A percentile compares a stretch with the other conserved stretches of the same genome.
These are phyloP conservation scores for Eleginops maclovinus DNA, from an alignment of 2,113 vertebrate species.

Conservation along the genomic window DNA sequence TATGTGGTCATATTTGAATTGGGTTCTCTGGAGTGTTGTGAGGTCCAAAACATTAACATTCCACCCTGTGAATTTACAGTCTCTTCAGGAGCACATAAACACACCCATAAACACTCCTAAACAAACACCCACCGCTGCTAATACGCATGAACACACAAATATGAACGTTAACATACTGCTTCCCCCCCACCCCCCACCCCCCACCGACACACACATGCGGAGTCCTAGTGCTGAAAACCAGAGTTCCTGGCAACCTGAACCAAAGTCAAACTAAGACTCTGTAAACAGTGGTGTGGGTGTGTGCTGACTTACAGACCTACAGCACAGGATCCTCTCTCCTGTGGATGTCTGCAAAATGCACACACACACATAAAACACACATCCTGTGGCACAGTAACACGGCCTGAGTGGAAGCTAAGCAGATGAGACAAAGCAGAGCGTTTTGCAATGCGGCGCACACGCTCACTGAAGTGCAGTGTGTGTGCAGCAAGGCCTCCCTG, in stretches of 20 bases:
- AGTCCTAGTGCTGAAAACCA: conserved; percentile 15
- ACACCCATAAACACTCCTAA: conserved; percentile 52
- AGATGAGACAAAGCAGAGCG: conserved; percentile 13
- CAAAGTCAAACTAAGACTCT: conserved; percentile 35
- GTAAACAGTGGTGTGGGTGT: conserved; percentile 32
- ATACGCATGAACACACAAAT: conserved; percentile 39
- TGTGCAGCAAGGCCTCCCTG: background rate
- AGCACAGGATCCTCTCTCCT: conserved; percentile 32
- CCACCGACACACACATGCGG: background rate
- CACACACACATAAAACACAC: conserved; percentile 11
- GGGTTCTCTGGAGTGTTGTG: conserved; percentile 13
- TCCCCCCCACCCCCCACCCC: no score
- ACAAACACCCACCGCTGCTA: conserved; percentile 41
- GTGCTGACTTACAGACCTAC: conserved; percentile 39
- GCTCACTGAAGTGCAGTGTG: background rate
- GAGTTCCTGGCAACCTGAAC: conserved; percentile 11
- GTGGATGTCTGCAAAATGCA: conserved; percentile 11
- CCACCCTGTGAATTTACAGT: conserved; percentile 51
- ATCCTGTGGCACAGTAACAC: conserved; percentile 38
- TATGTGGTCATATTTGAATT: conserved; percentile 40
- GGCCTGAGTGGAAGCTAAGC: conserved; percentile 30
- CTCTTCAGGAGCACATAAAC: conserved; percentile 44
- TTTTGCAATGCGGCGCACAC: conserved; percentile 16
- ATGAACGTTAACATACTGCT: conserved; percentile 25
- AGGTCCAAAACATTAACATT: conserved; percentile 39